Conservation (phyloP, 2,888 invertebrate genomes). For the Diloba caeruleocephala region DNA sequence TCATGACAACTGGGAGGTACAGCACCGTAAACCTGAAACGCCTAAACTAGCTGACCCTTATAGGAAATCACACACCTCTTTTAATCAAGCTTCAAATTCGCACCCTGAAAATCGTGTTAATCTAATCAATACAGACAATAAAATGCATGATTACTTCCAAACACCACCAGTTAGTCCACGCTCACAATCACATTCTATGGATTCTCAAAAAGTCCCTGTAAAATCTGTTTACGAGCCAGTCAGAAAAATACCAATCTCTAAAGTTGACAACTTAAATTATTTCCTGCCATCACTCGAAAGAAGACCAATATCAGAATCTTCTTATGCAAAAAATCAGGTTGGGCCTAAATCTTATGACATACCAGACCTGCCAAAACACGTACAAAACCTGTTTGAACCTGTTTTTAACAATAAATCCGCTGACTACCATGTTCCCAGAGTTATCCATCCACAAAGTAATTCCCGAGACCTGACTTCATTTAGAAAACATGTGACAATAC, state of each 20-base stretch:
- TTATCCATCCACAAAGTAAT: conserved; percentile 33
- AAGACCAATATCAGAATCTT: conserved; percentile 29
- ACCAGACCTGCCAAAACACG: conserved; percentile 23
- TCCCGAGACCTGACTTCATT: conserved; percentile 23
- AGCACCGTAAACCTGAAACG: conserved; percentile 19
- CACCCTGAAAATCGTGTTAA: conserved; percentile 54
- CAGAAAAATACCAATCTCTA: conserved; percentile 62
- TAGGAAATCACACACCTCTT: conserved; percentile 38
- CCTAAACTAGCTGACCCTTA: conserved; percentile 23
- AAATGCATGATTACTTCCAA: conserved; percentile 57
- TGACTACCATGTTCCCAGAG: conserved; percentile 39
- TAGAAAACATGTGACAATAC: conserved; percentile 68
- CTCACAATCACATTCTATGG: conserved; percentile 33
- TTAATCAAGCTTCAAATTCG: conserved; percentile 39
- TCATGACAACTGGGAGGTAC: conserved; percentile 48
- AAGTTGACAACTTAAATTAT: conserved; percentile 63
- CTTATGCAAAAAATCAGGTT: conserved; percentile 9
- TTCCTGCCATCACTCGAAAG: conserved; percentile 68
- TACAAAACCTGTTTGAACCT: conserved; percentile 61
- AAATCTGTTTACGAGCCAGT: conserved; percentile 57
- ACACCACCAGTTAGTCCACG: conserved; percentile 30
- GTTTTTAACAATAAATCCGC: conserved; percentile 41
- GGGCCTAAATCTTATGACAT: conserved; percentile 7
- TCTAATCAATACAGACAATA: conserved; percentile 54
- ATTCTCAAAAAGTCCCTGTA: conserved; percentile 47